Evolutionary conservation across 2,797 vertebrate genomes (phyloP), one percentile per base, ranked within the genome.

Genomic region (Pterois miles): DNA sequence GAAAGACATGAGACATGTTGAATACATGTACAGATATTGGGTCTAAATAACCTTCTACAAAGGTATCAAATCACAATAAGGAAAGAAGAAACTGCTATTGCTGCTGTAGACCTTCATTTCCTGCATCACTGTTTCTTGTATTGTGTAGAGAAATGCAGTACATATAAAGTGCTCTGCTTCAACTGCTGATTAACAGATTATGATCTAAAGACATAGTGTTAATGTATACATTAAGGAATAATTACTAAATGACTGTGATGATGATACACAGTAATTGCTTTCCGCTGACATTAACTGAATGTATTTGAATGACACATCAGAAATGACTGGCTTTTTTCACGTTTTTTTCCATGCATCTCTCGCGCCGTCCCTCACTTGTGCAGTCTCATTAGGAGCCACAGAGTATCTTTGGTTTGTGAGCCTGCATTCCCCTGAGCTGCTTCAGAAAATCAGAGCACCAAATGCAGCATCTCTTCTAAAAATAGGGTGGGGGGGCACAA

Each of bases 401-500:
- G 13, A 76, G 22, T 57, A 5, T 65, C n/a, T 79, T 69, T 60
- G 50, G 25, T 69, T 75, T 77, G 57, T 23, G 46, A 82, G 69
- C 62, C 78, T 67, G 50, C 16, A 8, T 22, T 84, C 88, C 81
- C 83, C 78, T 62, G 78, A 52, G 86, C 73, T 54, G 56, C 70
- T 80, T 13, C 58, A 46, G 25, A 79, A 33, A 87, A 86, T 79
- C 63, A 77, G 74, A 81, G 65, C 81, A 89, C 57, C 69, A 69
- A 86, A 84, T 75, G 65, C 65, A 60, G 40, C 46, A 73, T 59
- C 74, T 68, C 62, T 79, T 78, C 78, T 65, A 66, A 80, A 89
- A 84, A 81, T 86, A 78, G 76, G 86, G 40, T 8, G 6, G 5
- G 3, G 0, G 4, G 82, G 89, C 92, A 89, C 79, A 75, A 86